Percentiles rank a stretch among this genome's conserved stretches.
Evolutionary conservation across 2,113 vertebrate genomes (phyloP).

Genomic region (Anas platyrhynchos): DNA sequence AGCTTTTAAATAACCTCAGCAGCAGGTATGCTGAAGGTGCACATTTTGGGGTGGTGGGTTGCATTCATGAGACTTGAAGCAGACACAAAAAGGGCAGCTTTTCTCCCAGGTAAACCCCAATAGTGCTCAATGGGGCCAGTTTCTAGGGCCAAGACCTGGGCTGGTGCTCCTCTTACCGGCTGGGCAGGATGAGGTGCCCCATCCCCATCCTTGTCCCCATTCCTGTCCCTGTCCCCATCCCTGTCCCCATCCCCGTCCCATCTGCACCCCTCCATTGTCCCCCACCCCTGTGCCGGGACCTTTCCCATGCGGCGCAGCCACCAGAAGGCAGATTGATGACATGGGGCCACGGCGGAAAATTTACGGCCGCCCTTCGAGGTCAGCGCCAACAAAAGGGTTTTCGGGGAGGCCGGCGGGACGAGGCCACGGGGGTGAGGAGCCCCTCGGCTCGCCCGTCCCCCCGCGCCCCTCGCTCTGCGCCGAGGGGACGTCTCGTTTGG

Average conservation of each 20-base stretch:
- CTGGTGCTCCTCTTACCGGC: not conserved
- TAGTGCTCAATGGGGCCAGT: not conserved
- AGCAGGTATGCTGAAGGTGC: not conserved
- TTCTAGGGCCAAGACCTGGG: accelerated
- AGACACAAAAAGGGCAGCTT: not conserved
- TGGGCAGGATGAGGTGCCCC: not conserved
- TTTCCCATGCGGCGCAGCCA: not conserved
- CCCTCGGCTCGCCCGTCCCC: not conserved
- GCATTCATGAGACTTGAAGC: not conserved
- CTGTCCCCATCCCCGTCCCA: not conserved
- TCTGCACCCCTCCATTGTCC: not conserved
- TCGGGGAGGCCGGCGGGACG: not conserved
- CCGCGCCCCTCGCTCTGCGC: not conserved
- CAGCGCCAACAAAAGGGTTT: not conserved
- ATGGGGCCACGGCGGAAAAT: not conserved
- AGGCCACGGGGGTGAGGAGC: not conserved
- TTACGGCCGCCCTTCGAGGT: not conserved
- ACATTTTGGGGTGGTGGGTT: not conserved
- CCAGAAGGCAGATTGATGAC: not conserved
- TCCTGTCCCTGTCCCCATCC: not conserved
- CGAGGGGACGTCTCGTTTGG: not conserved
- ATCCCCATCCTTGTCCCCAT: not conserved
- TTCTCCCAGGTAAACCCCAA: not conserved
- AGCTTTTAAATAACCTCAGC: not conserved
- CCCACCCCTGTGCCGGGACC: not conserved